A percentile compares a stretch with the other conserved stretches of the same genome.
These are phyloP conservation scores for Lordiphosa stackelbergi DNA, from an alignment of 1,140 invertebrate species.

Conservation along the genomic window DNA sequence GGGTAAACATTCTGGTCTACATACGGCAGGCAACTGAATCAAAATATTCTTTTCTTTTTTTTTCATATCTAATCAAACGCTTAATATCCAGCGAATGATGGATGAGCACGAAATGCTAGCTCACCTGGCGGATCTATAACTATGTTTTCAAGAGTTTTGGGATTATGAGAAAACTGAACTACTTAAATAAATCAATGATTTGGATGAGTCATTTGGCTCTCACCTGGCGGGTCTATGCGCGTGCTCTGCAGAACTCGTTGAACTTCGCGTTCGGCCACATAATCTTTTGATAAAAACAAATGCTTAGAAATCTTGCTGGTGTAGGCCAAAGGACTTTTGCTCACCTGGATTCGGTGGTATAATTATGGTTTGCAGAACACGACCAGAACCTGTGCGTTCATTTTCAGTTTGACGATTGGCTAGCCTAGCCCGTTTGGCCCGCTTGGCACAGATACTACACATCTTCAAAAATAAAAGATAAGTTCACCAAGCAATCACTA, in stretches of 20 bases:
- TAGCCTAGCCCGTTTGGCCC: not conserved
- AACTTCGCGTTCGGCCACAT: too few species aligned
- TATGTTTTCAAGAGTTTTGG: too few species aligned
- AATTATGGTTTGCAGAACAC: too few species aligned
- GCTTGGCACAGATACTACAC: slow-evolving; percentile 23
- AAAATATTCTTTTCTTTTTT: slow-evolving; percentile 8
- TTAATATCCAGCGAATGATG: not conserved
- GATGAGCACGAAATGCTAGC: slow-evolving; percentile 2
- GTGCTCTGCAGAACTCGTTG: slow-evolving; percentile 1
- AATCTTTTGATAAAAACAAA: too few species aligned
- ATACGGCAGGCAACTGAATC: slow-evolving; percentile 16
- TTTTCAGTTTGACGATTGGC: too few species aligned
- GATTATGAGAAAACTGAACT: too few species aligned
- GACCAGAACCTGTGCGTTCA: too few species aligned
- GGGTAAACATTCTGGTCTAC: slow-evolving; percentile 24
- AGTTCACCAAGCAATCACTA: not conserved
- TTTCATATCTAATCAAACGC: not conserved
- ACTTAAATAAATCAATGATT: not conserved
- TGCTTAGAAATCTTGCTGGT: too few species aligned
- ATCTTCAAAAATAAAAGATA: slow-evolving; percentile 10
- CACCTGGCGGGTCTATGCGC: slow-evolving; percentile 5
- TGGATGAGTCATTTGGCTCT: slow-evolving; percentile 5
- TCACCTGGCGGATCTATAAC: slow-evolving; percentile 9
- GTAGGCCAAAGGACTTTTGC: too few species aligned
- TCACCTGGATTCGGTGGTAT: too few species aligned